Conservation (phyloP, 2,888 invertebrate genomes). For the Callosobruchus maculatus region DNA sequence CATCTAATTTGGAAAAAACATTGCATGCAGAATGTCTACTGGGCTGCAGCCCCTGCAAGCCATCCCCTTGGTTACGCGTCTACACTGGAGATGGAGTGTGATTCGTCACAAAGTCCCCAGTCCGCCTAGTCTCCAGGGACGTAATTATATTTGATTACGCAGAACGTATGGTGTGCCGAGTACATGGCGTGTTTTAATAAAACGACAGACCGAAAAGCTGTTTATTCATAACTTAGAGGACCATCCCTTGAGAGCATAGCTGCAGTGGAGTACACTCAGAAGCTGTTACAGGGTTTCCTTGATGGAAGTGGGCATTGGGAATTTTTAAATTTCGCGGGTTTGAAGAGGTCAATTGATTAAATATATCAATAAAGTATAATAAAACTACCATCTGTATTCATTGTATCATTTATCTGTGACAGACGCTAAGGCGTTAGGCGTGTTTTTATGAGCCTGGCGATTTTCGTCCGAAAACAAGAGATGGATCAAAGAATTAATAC, state of each 20-base stretch:
- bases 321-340: too few species aligned
- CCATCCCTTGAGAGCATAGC: background rate
- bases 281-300: too few species aligned
- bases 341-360: too few species aligned
- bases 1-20: too few species aligned
- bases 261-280: too few species aligned
- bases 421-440: background rate
- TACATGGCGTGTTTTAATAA: background rate
- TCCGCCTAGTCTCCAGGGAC: conserved; percentile 20
- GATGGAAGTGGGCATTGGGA: too few species aligned
- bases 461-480: background rate
- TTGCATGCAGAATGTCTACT: too few species aligned
- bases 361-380: too few species aligned
- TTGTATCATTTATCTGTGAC: too few species aligned
- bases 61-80: too few species aligned
- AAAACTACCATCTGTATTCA: too few species aligned
- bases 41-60: too few species aligned
- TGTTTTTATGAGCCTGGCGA: background rate
- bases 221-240: background rate
- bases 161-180: conserved; percentile 12
- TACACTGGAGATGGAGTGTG: background rate
- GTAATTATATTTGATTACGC: conserved; percentile 20
- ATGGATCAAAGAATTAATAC: conserved; percentile 1
- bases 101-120: background rate
- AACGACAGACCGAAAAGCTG: background rate